Evolutionary conservation across 2,113 vertebrate genomes (phyloP), one percentile per base, ranked within the genome.

Genomic region (Ardeotis arabs): DNA sequence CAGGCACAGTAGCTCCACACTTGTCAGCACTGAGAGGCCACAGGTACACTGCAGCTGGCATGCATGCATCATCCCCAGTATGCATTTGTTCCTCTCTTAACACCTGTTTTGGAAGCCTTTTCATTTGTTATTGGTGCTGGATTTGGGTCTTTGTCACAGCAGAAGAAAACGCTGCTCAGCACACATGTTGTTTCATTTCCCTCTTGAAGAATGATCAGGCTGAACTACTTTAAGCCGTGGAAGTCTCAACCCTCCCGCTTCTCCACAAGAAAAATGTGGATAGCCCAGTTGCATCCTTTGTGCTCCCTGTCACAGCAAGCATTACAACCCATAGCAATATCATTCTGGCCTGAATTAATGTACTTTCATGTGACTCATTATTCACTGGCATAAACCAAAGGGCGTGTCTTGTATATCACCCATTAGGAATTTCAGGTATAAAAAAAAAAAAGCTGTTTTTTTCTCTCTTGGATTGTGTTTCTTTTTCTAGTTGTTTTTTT

Each of bases 381-480:
- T 84, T 72, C 69, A 87, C 75, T 78, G 74, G 62, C 93, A 82
- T 72, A 92, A 94, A 75, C 17, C 20, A 60, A 87, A 97, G 91
- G 94, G 94, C 95, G 94, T 93, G 94, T 82, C 87, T 56, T 92
- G 49, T 68, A 89, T 73, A 93, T 96, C 95, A 96, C 17, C 21
- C 49, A 41, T 79, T 64, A 91, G 77, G 89, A 96, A 96, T 96
- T 93, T 87, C 77, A 84, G 69, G 77, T 94, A 49, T 52, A 37
- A 35, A 67, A 93, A 33, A 44, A 4, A 85, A 33, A 44, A 4
- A 37, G 4, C 10, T 60, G 11, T 8, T 5, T 49, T 80, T 81
- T 92, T 27, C 60, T 89, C 4, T 14, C 2, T 3, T 79, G 27
- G 18, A 60, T 90, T 78, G 21, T 41, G 25, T 59, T 93, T 77